phyloP scores from a whole-genome alignment of 2,797 vertebrate genomes.

The Luscinia megarhynchos region DNA sequence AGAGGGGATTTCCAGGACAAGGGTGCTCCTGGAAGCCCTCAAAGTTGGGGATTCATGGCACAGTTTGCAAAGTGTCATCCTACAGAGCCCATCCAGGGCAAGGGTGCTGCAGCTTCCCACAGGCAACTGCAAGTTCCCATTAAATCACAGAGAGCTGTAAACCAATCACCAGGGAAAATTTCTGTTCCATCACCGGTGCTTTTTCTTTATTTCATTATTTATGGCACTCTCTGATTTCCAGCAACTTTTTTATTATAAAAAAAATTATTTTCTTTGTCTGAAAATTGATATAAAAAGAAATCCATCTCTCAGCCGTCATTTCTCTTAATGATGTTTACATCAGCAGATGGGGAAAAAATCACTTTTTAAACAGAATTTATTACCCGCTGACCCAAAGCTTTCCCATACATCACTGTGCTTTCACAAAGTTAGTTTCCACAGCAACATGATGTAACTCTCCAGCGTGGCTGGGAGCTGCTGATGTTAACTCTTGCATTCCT shows the following conservation, averaged over 20 bases:
- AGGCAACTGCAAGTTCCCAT: conserved; percentile 40
- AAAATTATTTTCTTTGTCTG: conserved; percentile 70
- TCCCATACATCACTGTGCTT: conserved; percentile 71
- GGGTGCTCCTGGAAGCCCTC: neutral
- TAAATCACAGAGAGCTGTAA: conserved; percentile 61
- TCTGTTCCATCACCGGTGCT: conserved; percentile 56
- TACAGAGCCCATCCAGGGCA: neutral
- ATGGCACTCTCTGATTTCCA: conserved; percentile 59
- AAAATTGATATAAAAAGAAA: conserved; percentile 73
- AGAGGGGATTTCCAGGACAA: neutral
- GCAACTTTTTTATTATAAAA: conserved; percentile 61
- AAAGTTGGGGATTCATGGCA: neutral
- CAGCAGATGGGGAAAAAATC: conserved; percentile 78
- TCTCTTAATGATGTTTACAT: conserved; percentile 80
- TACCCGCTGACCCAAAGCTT: conserved; percentile 81
- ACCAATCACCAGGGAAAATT: conserved; percentile 63
- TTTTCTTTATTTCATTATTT: conserved; percentile 71
- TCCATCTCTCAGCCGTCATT: conserved; percentile 73
- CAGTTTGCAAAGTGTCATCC: neutral
- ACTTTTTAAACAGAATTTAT: conserved; percentile 83
- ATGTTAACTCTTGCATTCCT: conserved; percentile 70
- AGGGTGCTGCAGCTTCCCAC: conserved; percentile 37
- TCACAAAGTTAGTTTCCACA: conserved; percentile 81
- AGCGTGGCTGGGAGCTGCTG: conserved; percentile 4
- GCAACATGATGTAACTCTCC: conserved; percentile 74